phyloP scores from a whole-genome alignment of 2,888 invertebrate species.

The Tetheella fluctuosa region DNA sequence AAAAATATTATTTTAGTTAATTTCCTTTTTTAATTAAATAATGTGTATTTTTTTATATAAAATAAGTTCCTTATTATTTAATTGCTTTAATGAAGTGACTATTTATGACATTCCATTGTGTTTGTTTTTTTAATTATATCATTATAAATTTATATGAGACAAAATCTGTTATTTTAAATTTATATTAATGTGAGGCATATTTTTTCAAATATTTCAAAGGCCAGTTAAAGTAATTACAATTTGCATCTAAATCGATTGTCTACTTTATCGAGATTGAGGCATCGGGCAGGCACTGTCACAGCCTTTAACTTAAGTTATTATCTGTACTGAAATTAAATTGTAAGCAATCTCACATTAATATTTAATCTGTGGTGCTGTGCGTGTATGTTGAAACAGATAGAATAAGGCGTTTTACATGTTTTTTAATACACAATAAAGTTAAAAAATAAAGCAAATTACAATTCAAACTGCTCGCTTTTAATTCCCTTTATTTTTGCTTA shows the following conservation, averaged over 20 bases:
- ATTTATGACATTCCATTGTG: background rate
- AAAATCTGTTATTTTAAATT: background rate
- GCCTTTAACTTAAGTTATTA: too few species aligned
- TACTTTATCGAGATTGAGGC: too few species aligned
- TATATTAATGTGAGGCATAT: background rate
- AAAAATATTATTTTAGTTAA: background rate
- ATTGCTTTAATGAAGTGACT: background rate
- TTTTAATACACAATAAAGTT: background rate
- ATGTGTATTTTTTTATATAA: background rate
- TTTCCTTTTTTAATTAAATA: too few species aligned
- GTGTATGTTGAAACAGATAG: background rate
- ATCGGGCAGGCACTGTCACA: too few species aligned
- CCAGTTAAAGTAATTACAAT: too few species aligned
- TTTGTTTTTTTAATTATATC: background rate
- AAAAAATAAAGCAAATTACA: background rate
- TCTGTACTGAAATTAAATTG: background rate
- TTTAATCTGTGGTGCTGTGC: conserved; percentile 23
- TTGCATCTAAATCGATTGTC: too few species aligned
- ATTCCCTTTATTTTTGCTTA: background rate
- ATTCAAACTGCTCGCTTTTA: background rate
- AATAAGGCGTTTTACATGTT: conserved; percentile 1
- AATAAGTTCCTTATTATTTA: background rate
- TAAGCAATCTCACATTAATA: background rate
- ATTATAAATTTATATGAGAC: background rate
- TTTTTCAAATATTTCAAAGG: background rate